Conservation (phyloP, 2,113 vertebrate genomes). For the Vidua chalybeata region DNA sequence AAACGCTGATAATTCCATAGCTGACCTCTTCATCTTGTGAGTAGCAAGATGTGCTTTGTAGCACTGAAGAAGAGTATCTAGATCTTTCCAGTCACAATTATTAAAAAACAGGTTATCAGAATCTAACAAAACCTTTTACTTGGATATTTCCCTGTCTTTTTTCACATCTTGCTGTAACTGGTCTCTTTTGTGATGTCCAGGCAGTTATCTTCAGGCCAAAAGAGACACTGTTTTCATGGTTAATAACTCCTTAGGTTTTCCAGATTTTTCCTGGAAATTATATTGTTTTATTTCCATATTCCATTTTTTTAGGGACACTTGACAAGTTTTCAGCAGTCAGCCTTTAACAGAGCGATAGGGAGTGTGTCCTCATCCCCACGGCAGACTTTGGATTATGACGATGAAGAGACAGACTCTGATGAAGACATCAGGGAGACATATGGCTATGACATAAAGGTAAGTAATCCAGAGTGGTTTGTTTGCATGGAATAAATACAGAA, state of each 20-base stretch:
- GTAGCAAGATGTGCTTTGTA: neutral
- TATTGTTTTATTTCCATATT: neutral
- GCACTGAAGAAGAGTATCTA: neutral
- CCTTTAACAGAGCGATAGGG: slow-evolving; percentile 86
- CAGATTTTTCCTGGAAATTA: neutral
- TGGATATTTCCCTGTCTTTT: neutral
- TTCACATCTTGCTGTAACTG: neutral
- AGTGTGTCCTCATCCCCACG: slow-evolving; percentile 87
- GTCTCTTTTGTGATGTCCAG: neutral
- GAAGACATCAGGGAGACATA: slow-evolving; percentile 96
- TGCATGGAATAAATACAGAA: neutral
- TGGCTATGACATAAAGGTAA: slow-evolving; percentile 92
- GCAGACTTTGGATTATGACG: slow-evolving; percentile 91
- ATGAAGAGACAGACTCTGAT: slow-evolving; percentile 97
- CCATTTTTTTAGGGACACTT: slow-evolving; percentile 86
- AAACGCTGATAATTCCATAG: neutral
- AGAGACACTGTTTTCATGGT: neutral
- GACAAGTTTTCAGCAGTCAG: slow-evolving; percentile 95
- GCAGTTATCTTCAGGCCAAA: neutral
- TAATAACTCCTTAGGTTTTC: neutral
- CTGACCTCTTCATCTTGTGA: neutral
- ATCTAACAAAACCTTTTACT: neutral
- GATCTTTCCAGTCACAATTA: neutral
- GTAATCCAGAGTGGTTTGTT: neutral
- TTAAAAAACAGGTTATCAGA: neutral